Evolutionary conservation across 37 sponge, comb jelly and placozoan genomes (phyloP).

Genomic region (Crambe crambe): DNA sequence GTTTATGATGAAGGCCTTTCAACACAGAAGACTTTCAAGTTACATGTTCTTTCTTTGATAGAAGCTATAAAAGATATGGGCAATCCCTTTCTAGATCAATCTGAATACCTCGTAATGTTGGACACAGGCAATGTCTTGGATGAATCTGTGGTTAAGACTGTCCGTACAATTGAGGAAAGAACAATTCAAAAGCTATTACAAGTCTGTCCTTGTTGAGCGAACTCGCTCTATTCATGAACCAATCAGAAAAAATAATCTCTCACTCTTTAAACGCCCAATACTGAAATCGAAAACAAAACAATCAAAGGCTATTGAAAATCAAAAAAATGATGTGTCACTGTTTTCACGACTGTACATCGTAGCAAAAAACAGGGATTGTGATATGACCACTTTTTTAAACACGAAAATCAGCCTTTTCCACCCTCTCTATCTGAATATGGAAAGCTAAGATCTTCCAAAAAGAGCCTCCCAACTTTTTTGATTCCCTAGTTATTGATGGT

Average conservation of each 20-base stretch:
- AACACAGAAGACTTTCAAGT: too few relatives aligned
- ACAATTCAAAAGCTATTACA: neutral
- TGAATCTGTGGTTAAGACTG: neutral
- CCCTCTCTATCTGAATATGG: slow-evolving; percentile 17
- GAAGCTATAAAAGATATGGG: neutral
- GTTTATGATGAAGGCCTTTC: too few relatives aligned
- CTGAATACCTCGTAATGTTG: neutral
- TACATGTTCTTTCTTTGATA: too few relatives aligned
- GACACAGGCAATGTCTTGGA: neutral
- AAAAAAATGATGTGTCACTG: neutral
- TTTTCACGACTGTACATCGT: slow-evolving; percentile 3
- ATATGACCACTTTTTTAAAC: slow-evolving; percentile 24
- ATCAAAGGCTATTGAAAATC: neutral
- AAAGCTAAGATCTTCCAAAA: slow-evolving; percentile 1
- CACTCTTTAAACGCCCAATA: neutral
- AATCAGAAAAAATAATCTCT: too few relatives aligned
- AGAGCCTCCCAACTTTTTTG: slow-evolving; percentile 25
- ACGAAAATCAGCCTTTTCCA: slow-evolving; percentile 27
- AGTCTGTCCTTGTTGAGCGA: too few relatives aligned
- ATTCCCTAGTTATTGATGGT: slow-evolving; percentile 10
- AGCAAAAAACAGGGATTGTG: slow-evolving; percentile 9
- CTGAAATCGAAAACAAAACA: neutral
- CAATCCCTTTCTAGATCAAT: neutral
- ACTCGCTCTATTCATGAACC: too few relatives aligned
- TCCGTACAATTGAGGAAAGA: neutral